Conservation (phyloP, 1,140 invertebrate species). For the Homarus americanus region DNA sequence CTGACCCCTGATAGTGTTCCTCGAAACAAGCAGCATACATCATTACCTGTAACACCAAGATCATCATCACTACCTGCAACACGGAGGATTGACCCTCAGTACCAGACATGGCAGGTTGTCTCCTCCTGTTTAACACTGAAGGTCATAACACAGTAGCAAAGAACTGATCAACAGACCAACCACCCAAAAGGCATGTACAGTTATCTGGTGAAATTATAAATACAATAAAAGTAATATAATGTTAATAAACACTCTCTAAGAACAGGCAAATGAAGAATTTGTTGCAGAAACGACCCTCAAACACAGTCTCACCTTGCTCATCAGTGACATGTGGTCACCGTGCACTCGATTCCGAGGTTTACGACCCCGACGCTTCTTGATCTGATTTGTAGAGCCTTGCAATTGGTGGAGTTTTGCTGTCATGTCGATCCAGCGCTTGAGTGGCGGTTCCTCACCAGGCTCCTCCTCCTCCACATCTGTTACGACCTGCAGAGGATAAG, state of each 20-base stretch:
- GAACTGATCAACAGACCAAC: too few species aligned
- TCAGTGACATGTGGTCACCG: constrained; percentile 19
- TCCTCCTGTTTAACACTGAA: too few species aligned
- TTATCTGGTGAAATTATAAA: not conserved
- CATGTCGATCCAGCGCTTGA: constrained; percentile 2
- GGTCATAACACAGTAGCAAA: too few species aligned
- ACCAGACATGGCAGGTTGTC: too few species aligned
- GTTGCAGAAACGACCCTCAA: too few species aligned
- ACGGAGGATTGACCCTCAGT: too few species aligned
- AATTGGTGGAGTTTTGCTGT: constrained; percentile 11
- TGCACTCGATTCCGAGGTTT: not conserved
- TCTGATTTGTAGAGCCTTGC: constrained; percentile 6
- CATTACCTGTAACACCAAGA: constrained; percentile 17
- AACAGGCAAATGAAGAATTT: too few species aligned
- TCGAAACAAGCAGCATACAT: constrained; percentile 48
- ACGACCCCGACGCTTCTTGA: not conserved
- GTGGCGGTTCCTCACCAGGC: not conserved
- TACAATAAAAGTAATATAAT: too few species aligned
- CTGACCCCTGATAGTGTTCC: constrained; percentile 39
- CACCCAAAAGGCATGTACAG: too few species aligned
- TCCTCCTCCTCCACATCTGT: not conserved
- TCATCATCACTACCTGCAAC: too few species aligned
- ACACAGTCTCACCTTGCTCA: constrained; percentile 23
- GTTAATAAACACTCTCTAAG: too few species aligned
- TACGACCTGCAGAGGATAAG: not conserved